phyloP scores from a whole-genome alignment of 2,797 vertebrate genomes.

The Eutrigla gurnardus region DNA sequence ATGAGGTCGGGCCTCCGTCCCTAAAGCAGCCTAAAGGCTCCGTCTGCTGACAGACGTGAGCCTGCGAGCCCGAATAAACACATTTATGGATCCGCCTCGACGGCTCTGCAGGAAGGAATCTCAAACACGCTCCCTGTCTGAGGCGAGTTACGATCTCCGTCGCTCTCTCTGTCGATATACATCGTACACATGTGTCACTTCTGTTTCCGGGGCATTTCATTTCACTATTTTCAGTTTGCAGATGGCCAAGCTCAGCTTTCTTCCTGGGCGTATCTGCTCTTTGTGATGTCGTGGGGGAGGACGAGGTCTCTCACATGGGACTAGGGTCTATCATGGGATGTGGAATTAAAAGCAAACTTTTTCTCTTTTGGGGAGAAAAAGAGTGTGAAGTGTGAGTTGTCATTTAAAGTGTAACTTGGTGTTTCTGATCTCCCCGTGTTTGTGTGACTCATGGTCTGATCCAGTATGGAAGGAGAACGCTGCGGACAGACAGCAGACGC shows the following conservation, averaged over 20 bases:
- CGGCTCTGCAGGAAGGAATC: slow-evolving; percentile 12
- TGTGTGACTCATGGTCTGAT: background rate
- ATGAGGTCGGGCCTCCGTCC: background rate
- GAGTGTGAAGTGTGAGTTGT: too few relatives aligned
- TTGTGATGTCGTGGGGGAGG: background rate
- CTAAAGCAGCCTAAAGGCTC: background rate
- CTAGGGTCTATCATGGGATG: background rate
- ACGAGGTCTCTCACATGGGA: background rate
- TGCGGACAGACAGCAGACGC: background rate
- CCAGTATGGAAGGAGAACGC: background rate
- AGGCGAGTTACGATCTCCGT: slow-evolving; percentile 5
- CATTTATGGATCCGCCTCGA: slow-evolving; percentile 9
- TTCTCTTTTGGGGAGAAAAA: too few relatives aligned
- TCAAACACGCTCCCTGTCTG: slow-evolving; percentile 3
- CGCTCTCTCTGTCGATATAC: slow-evolving; percentile 1
- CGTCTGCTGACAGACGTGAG: slow-evolving; percentile 13
- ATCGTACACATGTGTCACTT: slow-evolving; percentile 3
- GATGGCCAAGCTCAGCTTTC: background rate
- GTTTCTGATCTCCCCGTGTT: background rate
- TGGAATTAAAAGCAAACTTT: too few relatives aligned
- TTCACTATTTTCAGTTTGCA: background rate
- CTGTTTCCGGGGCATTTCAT: slow-evolving; percentile 23
- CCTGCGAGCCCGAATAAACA: slow-evolving; percentile 7
- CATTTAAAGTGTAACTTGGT: background rate
- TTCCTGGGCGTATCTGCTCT: background rate